Base-by-base conservation (phyloP, 2,888 invertebrate genomes). In the Hypercompe scribonia region DNA sequence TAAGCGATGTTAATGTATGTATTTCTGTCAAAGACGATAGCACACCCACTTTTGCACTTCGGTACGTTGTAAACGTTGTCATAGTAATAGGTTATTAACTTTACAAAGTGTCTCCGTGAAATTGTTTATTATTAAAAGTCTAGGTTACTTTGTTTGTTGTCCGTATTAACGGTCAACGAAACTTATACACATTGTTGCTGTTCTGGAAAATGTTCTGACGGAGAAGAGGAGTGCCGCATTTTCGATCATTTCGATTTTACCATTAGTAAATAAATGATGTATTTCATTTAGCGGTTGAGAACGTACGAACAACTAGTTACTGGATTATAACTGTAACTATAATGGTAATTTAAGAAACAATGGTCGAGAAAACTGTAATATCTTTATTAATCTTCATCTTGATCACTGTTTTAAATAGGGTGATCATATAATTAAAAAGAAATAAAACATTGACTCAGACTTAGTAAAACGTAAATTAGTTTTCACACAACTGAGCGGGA, bases 1-100 rank as follows among this genome's bases (percentile, higher is more conserved):
- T 82, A 81, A 81, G 81, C 72, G 76, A 79, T 79, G 80, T 67
- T 81, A 86, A 87, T 82, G 74, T 83, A 85, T 85, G 84, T 83
- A 84, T 85, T 84, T 84, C 84, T 87, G 87, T 78, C 81, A 84
- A 72, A 79, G 70, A 76, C 71, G 82, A 81, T 76, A 79, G 74
- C 71, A 75, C 76, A 74, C 78, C 79, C 46, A 81, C 77, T 84
- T 84, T 78, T 81, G 80, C 68, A 78, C 74, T 83, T 72, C 71
- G 66, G 68, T 80, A 76, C 65, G 61, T 61, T 18, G 18, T 75
- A 71, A 65, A 68, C 69, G 70, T 68, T 34, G 46, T 72, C 72
- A 61, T 39, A 65, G 31, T 18, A 61, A 61, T 61, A 61, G 61
- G 61, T 61, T 61, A 61, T 61, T 61, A 18, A 31, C 28, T 18